Evolutionary conservation across 2,797 vertebrate species (phyloP).

Genomic region (Thunnus albacares): DNA sequence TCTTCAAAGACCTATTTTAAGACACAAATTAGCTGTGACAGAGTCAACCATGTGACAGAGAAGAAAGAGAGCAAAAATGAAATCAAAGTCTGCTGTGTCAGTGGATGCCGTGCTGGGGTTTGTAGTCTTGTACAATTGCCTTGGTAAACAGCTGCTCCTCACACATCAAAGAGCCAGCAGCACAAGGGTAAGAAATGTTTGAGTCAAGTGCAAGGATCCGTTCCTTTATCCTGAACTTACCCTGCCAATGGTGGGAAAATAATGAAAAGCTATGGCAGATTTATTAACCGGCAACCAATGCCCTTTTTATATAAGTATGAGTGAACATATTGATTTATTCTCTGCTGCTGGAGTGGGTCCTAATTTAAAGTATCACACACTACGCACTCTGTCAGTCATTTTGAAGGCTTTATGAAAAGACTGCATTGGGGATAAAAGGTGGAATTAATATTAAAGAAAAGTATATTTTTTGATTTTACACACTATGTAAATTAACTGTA

Average conservation of each 20-base stretch:
- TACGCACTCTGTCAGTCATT: no score
- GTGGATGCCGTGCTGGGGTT: conserved; percentile 59
- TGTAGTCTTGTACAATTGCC: conserved; percentile 66
- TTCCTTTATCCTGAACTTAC: conserved; percentile 41
- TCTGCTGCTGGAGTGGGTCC: conserved; percentile 26
- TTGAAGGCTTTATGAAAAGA: no score
- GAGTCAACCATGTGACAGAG: conserved; percentile 58
- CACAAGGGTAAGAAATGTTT: conserved; percentile 43
- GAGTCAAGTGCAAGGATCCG: conserved; percentile 29
- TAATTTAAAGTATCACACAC: no score
- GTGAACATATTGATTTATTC: conserved; percentile 59
- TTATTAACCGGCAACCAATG: conserved; percentile 42
- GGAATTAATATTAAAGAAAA: no score
- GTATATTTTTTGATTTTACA: no score
- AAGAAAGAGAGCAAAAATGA: conserved; percentile 54
- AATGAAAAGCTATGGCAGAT: conserved; percentile 45
- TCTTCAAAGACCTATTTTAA: conserved; percentile 69
- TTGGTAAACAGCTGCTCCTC: conserved; percentile 75
- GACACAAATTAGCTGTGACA: conserved; percentile 62
- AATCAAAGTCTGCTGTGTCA: conserved; percentile 73
- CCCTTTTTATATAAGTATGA: conserved; percentile 54
- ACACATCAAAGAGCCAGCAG: conserved; percentile 66
- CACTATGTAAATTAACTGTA: no score
- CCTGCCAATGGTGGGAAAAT: conserved; percentile 20
- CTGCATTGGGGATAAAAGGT: no score